phyloP scores from a whole-genome alignment of 92 coral and sea anemone species.

The Bergia sp. region DNA sequence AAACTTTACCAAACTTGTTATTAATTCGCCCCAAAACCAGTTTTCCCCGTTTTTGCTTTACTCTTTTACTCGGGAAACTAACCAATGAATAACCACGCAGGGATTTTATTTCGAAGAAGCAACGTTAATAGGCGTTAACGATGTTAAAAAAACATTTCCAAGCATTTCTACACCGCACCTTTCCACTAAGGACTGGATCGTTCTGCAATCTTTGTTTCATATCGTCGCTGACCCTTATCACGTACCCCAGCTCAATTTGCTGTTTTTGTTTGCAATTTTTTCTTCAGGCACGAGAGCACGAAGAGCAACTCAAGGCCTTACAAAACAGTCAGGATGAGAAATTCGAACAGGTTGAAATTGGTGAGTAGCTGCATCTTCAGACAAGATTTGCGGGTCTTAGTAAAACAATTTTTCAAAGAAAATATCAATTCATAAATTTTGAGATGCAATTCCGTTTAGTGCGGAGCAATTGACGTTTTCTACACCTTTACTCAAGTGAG shows the following conservation, averaged over 20 bases:
- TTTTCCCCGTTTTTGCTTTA: too few species aligned
- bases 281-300: constrained; percentile 75
- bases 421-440: too few species aligned
- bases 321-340: constrained; percentile 70
- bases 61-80: too few species aligned
- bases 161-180: not conserved
- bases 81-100: too few species aligned
- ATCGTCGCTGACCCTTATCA: not conserved
- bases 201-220: not conserved
- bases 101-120: too few species aligned
- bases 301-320: constrained; percentile 63
- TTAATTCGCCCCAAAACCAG: too few species aligned
- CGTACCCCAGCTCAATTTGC: not conserved
- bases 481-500: not conserved
- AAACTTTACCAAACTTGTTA: too few species aligned
- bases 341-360: constrained; percentile 76
- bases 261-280: not conserved
- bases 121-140: too few species aligned
- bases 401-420: too few species aligned
- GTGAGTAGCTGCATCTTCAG: constrained; percentile 23
- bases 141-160: too few species aligned
- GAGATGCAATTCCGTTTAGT: not conserved
- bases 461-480: not conserved
- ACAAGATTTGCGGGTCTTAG: not conserved
- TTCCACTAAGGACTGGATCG: not conserved